Base-by-base conservation (phyloP, 2,113 vertebrate genomes). In the Podarcis cretensis region DNA sequence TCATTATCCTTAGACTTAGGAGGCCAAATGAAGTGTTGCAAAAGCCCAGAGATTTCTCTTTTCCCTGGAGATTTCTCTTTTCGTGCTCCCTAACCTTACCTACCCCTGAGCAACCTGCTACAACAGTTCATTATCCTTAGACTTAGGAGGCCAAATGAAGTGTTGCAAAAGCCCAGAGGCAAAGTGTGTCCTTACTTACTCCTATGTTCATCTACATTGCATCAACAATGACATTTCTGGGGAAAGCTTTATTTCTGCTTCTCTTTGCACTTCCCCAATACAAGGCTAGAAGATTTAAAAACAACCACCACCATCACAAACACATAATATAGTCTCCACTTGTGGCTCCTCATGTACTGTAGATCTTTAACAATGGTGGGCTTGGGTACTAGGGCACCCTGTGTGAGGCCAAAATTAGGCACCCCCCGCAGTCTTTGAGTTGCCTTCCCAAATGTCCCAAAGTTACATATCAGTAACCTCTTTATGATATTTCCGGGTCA, bases 151-250 rank as follows among this genome's bases (percentile, higher is more conserved):
- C 81, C 82, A 20, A 82, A 89, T 91, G 89, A 95, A 94, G 85
- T 85, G 48, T 79, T 65, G 43, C 12, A 40, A 89, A 90, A 93
- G 69, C 89, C 89, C 83, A 2, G 30, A 57, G 94, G 90, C 88
- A 63, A 81, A 94, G 89, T 93, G 85, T 85, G 86, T 76, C 92
- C 92, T 94, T 93, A 87, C 93, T 95, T 90, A 63, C 76, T 37
- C 75, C 0, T 0, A 68, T 90, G 73, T 89, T 2, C 0, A 43
- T 89, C 66, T 75, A 1, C 6, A 0, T 8, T 74, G 91, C 73
- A 0, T 30, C 81, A 89, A 90, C 83, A 94, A 81, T 25, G 85
- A 85, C 54, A 80, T 94, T 94, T 88, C 40, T 91, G 91, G 78
- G 71, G 73, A 35, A 81, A 63, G n/a, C 32, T 73, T 81, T 3